Conservation (phyloP, 2,888 invertebrate genomes). For the Tipula unca region DNA sequence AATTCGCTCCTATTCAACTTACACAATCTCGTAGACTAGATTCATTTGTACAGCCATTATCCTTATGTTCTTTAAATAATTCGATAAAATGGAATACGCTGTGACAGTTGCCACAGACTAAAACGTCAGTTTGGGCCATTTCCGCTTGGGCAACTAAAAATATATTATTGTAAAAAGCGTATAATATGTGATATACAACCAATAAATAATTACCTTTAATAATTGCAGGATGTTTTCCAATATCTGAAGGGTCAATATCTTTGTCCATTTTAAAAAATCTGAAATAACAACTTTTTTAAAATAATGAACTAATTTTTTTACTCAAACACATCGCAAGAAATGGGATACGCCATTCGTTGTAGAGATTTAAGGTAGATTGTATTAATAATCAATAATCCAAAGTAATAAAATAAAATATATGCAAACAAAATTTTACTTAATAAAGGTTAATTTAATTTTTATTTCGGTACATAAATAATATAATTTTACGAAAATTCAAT, state of each 20-base stretch:
- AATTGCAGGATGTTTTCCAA: constrained; percentile 53
- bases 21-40: constrained; percentile 60
- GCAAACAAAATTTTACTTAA: not conserved
- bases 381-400: not conserved
- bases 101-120: constrained; percentile 78
- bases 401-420: not conserved
- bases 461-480: not conserved
- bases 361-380: not conserved
- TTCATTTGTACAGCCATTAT: constrained; percentile 50
- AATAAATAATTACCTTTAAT: constrained; percentile 47
- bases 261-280: constrained; percentile 32
- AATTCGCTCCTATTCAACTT: constrained; percentile 33
- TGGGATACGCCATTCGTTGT: not conserved
- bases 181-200: not conserved
- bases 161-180: not conserved
- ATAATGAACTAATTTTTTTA: not conserved
- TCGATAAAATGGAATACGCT: constrained; percentile 70
- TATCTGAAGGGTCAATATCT: constrained; percentile 50
- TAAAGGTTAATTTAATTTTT: not conserved
- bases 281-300: not conserved
- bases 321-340: not conserved
- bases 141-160: constrained; percentile 63
- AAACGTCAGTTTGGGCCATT: constrained; percentile 64
- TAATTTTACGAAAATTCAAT: not conserved
- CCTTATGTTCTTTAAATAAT: constrained; percentile 67